These are phyloP conservation scores for Eriosoma lanigerum DNA, from an alignment of 1,140 invertebrate genomes.

Conservation along the genomic window DNA sequence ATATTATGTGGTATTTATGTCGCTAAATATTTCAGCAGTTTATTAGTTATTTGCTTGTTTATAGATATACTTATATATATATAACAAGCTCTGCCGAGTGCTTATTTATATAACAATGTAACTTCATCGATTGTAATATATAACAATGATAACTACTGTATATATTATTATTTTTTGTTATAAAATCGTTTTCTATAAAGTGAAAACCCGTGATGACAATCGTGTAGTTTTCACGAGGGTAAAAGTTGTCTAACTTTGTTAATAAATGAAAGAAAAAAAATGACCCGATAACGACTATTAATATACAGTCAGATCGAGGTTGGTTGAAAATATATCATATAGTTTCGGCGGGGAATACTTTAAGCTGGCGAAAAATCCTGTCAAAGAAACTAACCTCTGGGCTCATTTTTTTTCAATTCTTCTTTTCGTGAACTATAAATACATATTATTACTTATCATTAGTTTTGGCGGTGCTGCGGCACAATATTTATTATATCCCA, in stretches of 20 bases:
- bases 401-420: background rate
- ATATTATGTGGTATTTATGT: too few relatives aligned
- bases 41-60: too few relatives aligned
- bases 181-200: too few relatives aligned
- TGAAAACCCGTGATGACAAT: slow-evolving; percentile 6
- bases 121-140: too few relatives aligned
- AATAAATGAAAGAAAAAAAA: slow-evolving; percentile 19
- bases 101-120: too few relatives aligned
- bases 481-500: slow-evolving; percentile 16
- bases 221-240: background rate
- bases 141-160: too few relatives aligned
- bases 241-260: slow-evolving; percentile 29
- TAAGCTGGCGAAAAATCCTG: slow-evolving; percentile 1
- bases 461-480: slow-evolving; percentile 1
- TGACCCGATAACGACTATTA: slow-evolving; percentile 21
- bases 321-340: background rate
- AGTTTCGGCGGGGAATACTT: background rate
- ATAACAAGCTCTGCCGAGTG: too few relatives aligned
- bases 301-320: background rate
- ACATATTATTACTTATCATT: slow-evolving; percentile 49
- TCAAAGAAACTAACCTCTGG: slow-evolving; percentile 26
- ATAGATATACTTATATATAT: too few relatives aligned
- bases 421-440: background rate
- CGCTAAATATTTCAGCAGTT: too few relatives aligned
- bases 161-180: too few relatives aligned